A percentile compares a stretch with the other conserved stretches of the same genome.
phyloP scores from a whole-genome alignment of 2,888 invertebrate genomes.

The Catocala sponsa region DNA sequence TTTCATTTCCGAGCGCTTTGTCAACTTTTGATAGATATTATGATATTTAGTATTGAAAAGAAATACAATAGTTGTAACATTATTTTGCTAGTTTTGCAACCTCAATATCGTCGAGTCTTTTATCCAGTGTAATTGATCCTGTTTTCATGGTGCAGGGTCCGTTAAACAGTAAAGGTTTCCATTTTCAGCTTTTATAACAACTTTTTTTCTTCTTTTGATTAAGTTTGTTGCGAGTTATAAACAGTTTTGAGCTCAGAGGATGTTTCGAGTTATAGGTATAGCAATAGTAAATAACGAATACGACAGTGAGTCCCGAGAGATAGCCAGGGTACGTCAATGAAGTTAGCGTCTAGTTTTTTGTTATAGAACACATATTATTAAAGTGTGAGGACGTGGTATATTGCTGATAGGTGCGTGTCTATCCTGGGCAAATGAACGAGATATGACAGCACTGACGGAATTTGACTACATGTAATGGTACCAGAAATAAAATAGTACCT shows the following conservation, averaged over 20 bases:
- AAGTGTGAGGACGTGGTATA: too few relatives aligned
- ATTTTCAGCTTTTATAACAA: slow-evolving; percentile 25
- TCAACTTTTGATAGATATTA: not conserved
- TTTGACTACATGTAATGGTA: too few relatives aligned
- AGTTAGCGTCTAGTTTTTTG: not conserved
- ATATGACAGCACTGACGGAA: too few relatives aligned
- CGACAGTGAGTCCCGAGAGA: not conserved
- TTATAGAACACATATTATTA: not conserved
- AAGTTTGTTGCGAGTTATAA: slow-evolving; percentile 34
- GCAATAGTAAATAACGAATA: slow-evolving; percentile 4
- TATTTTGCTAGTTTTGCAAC: not conserved
- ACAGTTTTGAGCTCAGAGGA: slow-evolving; percentile 38
- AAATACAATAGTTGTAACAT: not conserved
- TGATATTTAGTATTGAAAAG: not conserved
- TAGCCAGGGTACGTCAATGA: not conserved
- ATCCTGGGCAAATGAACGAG: too few relatives aligned
- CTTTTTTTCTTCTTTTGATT: slow-evolving; percentile 35
- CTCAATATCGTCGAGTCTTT: not conserved
- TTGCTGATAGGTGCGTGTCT: too few relatives aligned
- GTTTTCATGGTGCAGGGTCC: slow-evolving; percentile 35
- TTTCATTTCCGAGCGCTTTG: not conserved
- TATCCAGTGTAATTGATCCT: slow-evolving; percentile 32
- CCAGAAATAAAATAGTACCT: too few relatives aligned
- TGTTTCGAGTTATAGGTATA: slow-evolving; percentile 23
- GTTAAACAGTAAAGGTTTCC: slow-evolving; percentile 30